phyloP scores from a whole-genome alignment of 2,888 invertebrate genomes.

The Aleiodes leptofemur region DNA sequence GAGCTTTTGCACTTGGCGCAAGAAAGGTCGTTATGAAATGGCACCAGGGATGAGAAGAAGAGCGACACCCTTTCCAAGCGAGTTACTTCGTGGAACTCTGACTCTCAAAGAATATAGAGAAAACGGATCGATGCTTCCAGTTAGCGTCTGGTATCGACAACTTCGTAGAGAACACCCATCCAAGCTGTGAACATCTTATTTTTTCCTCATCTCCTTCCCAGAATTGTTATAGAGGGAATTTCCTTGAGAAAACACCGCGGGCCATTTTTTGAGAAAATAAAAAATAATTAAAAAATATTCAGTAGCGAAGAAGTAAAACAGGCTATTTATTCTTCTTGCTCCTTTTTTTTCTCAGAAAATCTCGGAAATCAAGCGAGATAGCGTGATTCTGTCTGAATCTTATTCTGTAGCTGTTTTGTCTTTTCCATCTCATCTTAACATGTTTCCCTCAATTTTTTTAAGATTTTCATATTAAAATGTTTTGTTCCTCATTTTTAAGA shows the following conservation, averaged over 20 bases:
- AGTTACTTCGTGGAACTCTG: conserved; percentile 27
- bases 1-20: conserved; percentile 7
- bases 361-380: too few species aligned
- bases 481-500: too few species aligned
- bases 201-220: neutral
- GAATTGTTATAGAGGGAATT: conserved; percentile 2
- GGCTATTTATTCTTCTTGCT: too few species aligned
- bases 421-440: too few species aligned
- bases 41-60: conserved; percentile 21
- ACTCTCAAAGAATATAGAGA: conserved; percentile 43
- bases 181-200: conserved; percentile 22
- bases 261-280: neutral
- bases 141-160: conserved; percentile 57
- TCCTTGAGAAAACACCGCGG: neutral
- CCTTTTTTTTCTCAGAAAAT: too few species aligned
- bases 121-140: conserved; percentile 59
- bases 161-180: conserved; percentile 46
- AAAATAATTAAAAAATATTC: too few species aligned
- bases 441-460: too few species aligned
- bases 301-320: too few species aligned
- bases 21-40: conserved; percentile 34
- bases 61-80: conserved; percentile 28
- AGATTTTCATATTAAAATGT: too few species aligned
- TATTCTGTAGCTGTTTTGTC: too few species aligned
- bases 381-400: too few species aligned